Percentiles rank a stretch among this genome's conserved stretches.
Conservation (phyloP, 2,113 vertebrate species). For the Marmota monax region DNA sequence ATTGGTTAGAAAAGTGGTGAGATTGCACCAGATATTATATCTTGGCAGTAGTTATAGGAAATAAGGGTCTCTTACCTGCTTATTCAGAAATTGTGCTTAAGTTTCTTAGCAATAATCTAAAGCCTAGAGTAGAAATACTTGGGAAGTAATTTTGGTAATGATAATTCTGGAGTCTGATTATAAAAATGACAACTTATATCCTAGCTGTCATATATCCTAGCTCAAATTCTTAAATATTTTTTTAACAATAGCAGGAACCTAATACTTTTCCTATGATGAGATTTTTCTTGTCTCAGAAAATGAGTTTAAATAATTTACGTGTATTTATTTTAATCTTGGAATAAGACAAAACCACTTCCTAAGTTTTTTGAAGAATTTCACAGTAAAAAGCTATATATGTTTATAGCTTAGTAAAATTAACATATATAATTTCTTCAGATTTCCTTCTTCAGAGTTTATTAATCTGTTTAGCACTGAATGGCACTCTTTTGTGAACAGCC, state of each 20-base stretch:
- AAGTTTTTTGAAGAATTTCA: conserved; percentile 50
- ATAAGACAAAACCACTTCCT: conserved; percentile 55
- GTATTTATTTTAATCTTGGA: conserved; percentile 51
- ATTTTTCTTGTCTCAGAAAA: conserved; percentile 43
- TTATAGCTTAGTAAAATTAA: conserved; percentile 2
- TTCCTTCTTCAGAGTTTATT: conserved; percentile 50
- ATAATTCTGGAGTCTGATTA: conserved; percentile 80
- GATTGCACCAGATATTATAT: conserved; percentile 39
- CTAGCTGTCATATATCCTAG: conserved; percentile 74
- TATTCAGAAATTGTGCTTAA: conserved; percentile 67
- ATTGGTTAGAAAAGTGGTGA: conserved; percentile 75
- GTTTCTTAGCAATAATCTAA: conserved; percentile 76
- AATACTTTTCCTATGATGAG: conserved; percentile 1
- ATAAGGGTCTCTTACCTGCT: conserved; percentile 55
- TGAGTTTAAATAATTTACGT: conserved; percentile 35
- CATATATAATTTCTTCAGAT: background rate
- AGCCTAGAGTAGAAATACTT: conserved; percentile 76
- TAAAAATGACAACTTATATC: conserved; percentile 80
- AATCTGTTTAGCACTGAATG: background rate
- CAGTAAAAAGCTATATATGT: background rate
- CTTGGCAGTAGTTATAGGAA: conserved; percentile 50
- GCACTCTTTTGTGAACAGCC: background rate
- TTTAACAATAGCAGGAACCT: conserved; percentile 32
- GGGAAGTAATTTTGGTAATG: conserved; percentile 80
- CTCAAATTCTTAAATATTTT: conserved; percentile 61